A percentile compares a stretch with the other conserved stretches of the same genome.
Evolutionary conservation across 2,797 vertebrate species (phyloP).

Genomic region (Spinus olivaceus): DNA sequence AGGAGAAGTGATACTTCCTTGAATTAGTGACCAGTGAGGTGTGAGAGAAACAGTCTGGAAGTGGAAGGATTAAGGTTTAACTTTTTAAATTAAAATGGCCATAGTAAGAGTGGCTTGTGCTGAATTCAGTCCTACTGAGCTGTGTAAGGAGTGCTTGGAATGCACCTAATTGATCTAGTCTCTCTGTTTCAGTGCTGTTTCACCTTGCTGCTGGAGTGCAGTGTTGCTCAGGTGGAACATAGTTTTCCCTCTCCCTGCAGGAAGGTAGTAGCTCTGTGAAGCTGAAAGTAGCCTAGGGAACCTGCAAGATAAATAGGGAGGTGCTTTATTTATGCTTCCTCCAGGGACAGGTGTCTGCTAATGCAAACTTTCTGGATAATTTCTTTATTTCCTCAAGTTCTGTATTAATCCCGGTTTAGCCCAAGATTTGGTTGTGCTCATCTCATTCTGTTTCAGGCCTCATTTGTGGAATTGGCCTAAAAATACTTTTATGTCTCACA

Average conservation of each 20-base stretch:
- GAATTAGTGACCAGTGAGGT: neutral
- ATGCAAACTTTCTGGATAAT: neutral
- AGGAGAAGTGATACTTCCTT: neutral
- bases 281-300: neutral
- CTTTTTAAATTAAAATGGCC: neutral
- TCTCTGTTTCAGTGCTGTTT: neutral
- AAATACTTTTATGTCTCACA: neutral
- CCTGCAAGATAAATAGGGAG: neutral
- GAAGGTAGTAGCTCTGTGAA: neutral
- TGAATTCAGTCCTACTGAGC: neutral
- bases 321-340: neutral
- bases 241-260: neutral
- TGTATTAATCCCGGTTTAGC: neutral
- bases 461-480: neutral
- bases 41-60: neutral
- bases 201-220: neutral
- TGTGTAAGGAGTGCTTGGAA: neutral
- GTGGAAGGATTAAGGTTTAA: neutral
- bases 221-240: neutral
- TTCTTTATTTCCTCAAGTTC: neutral
- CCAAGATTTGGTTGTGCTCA: neutral
- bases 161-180: neutral
- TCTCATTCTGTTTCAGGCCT: neutral
- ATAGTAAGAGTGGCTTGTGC: neutral
- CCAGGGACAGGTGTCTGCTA: neutral